These are phyloP conservation scores for Trididemnum nubilum DNA, from an alignment of 23 tunicate species.

Conservation along the genomic window DNA sequence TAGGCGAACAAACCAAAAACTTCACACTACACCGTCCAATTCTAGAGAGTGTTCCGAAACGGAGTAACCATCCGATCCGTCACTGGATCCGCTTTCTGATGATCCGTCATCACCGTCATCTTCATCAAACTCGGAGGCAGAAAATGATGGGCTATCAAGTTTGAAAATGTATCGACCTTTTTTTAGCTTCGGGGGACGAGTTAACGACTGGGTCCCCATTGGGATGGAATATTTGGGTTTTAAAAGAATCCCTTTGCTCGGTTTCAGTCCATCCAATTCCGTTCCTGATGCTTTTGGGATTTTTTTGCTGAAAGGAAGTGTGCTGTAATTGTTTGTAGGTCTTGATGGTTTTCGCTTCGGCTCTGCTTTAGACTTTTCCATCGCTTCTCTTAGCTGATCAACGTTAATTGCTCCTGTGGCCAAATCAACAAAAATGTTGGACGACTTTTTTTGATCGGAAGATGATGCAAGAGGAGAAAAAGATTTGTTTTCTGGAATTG, in stretches of 20 bases:
- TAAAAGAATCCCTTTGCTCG: background rate
- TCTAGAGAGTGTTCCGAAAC: slow-evolving; percentile 44
- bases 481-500: background rate
- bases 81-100: slow-evolving; percentile 15
- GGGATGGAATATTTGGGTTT: slow-evolving; percentile 19
- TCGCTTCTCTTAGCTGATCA: background rate
- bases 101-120: slow-evolving; percentile 22
- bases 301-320: background rate
- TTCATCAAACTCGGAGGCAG: slow-evolving; percentile 30
- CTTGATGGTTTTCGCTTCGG: background rate
- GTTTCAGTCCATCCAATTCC: background rate
- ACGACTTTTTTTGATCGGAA: background rate
- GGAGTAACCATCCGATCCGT: slow-evolving; percentile 33
- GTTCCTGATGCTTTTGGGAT: background rate
- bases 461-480: background rate
- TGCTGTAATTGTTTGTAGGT: background rate
- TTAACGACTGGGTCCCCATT: slow-evolving; percentile 55
- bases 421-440: slow-evolving; percentile 21
- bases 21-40: background rate
- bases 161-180: slow-evolving; percentile 27
- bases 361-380: background rate
- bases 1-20: background rate
- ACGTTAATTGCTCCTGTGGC: background rate
- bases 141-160: slow-evolving; percentile 42
- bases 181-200: slow-evolving; percentile 29